Percentiles rank a stretch among this genome's conserved stretches.
Conservation (phyloP, 2,113 vertebrate genomes). For the Oreocharis arfaki region DNA sequence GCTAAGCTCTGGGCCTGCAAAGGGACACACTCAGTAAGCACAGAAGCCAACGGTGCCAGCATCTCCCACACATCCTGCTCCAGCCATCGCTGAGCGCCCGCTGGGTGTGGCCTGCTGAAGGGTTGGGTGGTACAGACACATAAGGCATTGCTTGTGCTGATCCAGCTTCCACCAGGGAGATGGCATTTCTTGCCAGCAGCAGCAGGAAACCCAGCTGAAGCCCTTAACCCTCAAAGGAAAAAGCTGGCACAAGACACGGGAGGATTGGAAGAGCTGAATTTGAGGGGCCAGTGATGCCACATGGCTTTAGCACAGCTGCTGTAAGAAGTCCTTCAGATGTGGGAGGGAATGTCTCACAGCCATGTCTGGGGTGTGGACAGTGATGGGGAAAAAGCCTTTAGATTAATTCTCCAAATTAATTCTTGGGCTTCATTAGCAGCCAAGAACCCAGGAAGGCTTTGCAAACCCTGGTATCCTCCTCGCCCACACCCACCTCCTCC, state of each 20-base stretch:
- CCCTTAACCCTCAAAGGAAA: not conserved
- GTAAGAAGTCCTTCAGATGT: not conserved
- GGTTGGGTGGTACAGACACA: rapidly evolving
- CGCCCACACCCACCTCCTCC: slow-evolving; percentile 72
- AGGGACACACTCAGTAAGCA: not conserved
- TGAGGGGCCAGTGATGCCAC: not conserved
- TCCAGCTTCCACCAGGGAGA: not conserved
- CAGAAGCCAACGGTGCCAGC: rapidly evolving
- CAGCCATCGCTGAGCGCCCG: rapidly evolving
- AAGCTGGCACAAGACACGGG: not conserved
- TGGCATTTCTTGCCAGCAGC: not conserved
- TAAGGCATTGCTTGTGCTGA: not conserved
- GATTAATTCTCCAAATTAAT: not conserved
- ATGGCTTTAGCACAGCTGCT: not conserved
- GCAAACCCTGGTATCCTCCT: not conserved
- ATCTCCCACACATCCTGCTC: not conserved
- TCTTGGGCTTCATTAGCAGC: not conserved
- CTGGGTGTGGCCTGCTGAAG: not conserved
- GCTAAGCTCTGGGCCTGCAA: slow-evolving; percentile 78
- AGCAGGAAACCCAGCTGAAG: not conserved
- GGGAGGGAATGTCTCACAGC: not conserved
- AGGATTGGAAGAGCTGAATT: not conserved
- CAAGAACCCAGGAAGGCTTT: not conserved
- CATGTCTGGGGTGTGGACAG: not conserved
- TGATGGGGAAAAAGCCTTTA: not conserved